Evolutionary conservation across 2,888 invertebrate genomes (phyloP).

Genomic region (Cosmia trapezina): DNA sequence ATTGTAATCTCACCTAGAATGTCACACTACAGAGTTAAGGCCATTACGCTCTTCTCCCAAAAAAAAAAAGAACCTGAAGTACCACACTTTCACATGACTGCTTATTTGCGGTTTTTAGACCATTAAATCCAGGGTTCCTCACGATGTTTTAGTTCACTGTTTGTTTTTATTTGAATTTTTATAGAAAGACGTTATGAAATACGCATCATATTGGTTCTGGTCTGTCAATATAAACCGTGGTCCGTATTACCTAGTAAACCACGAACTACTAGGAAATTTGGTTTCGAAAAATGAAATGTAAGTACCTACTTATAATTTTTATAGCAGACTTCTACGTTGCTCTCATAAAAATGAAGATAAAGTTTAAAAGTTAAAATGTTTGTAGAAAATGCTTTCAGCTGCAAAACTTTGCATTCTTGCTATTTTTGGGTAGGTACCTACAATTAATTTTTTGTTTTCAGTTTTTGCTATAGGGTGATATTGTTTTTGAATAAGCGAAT

Average conservation of each 20-base stretch:
- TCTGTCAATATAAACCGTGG: not conserved
- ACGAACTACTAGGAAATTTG: not conserved
- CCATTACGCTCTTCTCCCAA: not conserved
- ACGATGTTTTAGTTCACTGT: conserved; percentile 1
- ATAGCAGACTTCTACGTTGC: not conserved
- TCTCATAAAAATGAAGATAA: not conserved
- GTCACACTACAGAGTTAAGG: not conserved
- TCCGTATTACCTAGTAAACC: not conserved
- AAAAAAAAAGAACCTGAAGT: conserved; percentile 6
- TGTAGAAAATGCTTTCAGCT: not conserved
- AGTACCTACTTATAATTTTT: not conserved
- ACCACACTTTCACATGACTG: not conserved
- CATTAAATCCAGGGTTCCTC: conserved; percentile 19
- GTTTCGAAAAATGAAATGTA: not conserved
- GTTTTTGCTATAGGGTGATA: not conserved
- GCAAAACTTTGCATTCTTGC: not conserved
- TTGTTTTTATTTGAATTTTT: not conserved
- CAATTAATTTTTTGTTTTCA: not conserved
- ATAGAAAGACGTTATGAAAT: not conserved
- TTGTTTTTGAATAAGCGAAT: no score
- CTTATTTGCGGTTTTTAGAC: conserved; percentile 25
- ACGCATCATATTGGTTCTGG: not conserved
- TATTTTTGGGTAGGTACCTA: not conserved
- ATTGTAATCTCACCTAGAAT: conserved; percentile 15
- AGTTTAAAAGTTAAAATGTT: not conserved